Evolutionary conservation across 2,113 vertebrate genomes (phyloP), one percentile per base, ranked within the genome.

Genomic region (Petaurus breviceps): DNA sequence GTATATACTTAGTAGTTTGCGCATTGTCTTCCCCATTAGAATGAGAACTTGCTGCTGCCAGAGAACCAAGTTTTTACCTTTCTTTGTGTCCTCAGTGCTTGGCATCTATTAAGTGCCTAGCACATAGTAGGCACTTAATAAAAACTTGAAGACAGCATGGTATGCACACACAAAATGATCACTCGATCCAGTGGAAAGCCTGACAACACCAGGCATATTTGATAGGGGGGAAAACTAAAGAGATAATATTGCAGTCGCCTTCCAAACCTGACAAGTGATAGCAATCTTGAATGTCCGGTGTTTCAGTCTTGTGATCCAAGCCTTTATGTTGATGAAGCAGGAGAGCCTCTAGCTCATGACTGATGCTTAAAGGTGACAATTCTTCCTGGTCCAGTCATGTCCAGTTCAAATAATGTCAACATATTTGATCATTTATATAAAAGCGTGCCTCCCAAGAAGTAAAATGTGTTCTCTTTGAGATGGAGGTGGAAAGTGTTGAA

Each of bases 181-280:
- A 95, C 92, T 77, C 92, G 89, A 26, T 90, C 53, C 49, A 89
- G 53, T 93, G n/a, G 93, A 92, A 93, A 52, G 52, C 68, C 89
- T 92, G 49, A 50, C 93, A 92, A 95, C 22, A 92, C 22, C 50
- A 89, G 57, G 61, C 49, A 90, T 96, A 94, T 51, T 94, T 95
- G 46, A 51, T 57, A 46, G 93, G 90, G 10, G 16, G 46, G 49
- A 89, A 9, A 89, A n/a, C 28, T 47, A 46, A 55, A 90, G 77
- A 94, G 95, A 90, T 54, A 93, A 19, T 46, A 46, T 92, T 93
- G 90, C 92, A 90, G 90, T 92, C 51, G 95, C 37, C 14, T 77
- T 92, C 95, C 10, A 68, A 47, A 4, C 68, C 25, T 97, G 51
- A 14, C 90, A n/a, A 94, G 91, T 94, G 92, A 96, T 92, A 12